Evolutionary conservation across 2,113 vertebrate genomes (phyloP).

Genomic region (Agapornis roseicollis): DNA sequence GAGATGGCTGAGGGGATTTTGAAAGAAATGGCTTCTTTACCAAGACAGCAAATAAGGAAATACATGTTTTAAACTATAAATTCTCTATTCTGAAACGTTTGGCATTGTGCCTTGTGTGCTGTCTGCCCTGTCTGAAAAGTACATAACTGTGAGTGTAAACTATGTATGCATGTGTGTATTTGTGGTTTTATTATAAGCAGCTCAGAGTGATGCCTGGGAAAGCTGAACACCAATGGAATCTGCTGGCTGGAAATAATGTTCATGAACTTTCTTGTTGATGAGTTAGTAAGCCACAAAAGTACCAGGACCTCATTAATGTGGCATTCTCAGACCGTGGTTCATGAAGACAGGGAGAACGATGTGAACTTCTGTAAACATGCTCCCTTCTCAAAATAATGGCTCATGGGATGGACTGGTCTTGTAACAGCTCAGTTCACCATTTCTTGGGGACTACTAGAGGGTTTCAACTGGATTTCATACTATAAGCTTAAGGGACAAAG

Average conservation of each 20-base stretch:
- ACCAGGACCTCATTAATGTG: conserved; percentile 18
- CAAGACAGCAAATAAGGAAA: conserved; percentile 42
- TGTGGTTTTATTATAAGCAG: conserved; percentile 9
- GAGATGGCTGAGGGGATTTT: not conserved
- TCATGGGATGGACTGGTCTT: not conserved
- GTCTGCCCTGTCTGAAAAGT: conserved; percentile 36
- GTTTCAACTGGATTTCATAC: not conserved
- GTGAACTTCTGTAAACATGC: not conserved
- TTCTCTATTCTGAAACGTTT: conserved; percentile 14
- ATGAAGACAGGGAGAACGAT: not conserved
- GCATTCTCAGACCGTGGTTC: conserved; percentile 19
- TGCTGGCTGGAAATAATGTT: conserved; percentile 30
- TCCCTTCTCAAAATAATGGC: not conserved
- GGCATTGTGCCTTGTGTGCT: conserved; percentile 25
- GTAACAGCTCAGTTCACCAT: not conserved
- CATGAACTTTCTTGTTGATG: not conserved
- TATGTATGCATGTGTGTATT: not conserved
- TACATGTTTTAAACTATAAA: conserved; percentile 50
- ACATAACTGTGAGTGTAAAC: conserved; percentile 1
- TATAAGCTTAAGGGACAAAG: not conserved
- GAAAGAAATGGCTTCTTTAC: conserved; percentile 64
- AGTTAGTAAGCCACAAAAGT: conserved; percentile 47
- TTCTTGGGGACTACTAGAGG: not conserved
- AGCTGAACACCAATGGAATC: conserved; percentile 13
- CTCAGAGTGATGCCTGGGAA: conserved; percentile 4